Conservation (phyloP, 1,140 invertebrate genomes). For the Oreohelix idahoensis region DNA sequence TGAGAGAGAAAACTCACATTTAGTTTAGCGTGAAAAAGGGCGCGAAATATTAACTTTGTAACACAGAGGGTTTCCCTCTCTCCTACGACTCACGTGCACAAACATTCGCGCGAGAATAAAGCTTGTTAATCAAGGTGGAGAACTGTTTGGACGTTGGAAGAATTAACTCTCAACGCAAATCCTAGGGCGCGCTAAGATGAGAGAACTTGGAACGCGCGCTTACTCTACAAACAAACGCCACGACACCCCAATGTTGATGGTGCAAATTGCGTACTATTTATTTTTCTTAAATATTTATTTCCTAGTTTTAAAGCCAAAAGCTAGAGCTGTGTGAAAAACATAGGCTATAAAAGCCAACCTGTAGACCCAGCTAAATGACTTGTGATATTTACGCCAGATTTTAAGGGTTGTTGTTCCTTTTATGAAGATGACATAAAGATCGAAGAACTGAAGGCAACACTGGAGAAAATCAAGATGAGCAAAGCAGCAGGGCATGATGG, state of each 20-base stretch:
- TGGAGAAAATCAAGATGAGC: no score
- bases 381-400: no score
- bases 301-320: no score
- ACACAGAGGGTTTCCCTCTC: background rate
- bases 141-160: conserved; percentile 17
- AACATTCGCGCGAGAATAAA: conserved; percentile 10
- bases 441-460: no score
- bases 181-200: background rate
- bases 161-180: conserved; percentile 18
- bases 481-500: no score
- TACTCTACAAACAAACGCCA: conserved; percentile 22
- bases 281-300: conserved; percentile 10
- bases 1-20: no score
- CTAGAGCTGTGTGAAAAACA: no score
- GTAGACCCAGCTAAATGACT: no score
- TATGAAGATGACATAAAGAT: no score
- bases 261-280: conserved; percentile 2
- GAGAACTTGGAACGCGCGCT: background rate
- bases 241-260: conserved; percentile 18
- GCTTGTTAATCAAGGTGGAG: conserved; percentile 21
- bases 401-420: no score
- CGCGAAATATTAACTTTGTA: background rate
- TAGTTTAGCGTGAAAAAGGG: background rate
- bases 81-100: background rate
- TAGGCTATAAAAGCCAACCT: no score